Base-by-base conservation (phyloP, 2,113 vertebrate genomes). In the Cacatua alba region DNA sequence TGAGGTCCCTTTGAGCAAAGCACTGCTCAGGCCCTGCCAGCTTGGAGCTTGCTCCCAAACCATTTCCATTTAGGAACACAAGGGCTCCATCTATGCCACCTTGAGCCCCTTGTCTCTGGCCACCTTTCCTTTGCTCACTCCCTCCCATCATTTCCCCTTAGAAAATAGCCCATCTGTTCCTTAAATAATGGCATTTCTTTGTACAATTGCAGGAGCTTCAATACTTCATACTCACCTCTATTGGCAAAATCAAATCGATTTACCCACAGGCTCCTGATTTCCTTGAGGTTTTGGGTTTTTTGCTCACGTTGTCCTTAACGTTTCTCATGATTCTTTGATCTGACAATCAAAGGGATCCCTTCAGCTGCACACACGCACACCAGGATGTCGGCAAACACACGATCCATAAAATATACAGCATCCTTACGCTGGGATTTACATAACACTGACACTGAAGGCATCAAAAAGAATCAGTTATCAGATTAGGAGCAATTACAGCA, bases 381-480 rank as follows among this genome's bases (percentile, higher is more conserved):
- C 4, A 74, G 86, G 83, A 68, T 2, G 5, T 55, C n/a, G 1
- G 64, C 84, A 68, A 92, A 83, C 52, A 64, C 87, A 7, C 1
- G 5, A 69, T 52, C 94, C 91, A 53, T 67, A 81, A 96, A 96
- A 94, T 14, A 95, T 59, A 65, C 68, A 68, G 53, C 53, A 7
- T 80, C 78, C 75, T 17, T 72, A 63, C 10, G 1, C 59, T 7
- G 83, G 90, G 79, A 90, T 96, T 96, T 90, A 25, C 91, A 57
- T 25, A 86, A 57, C 19, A 6, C 71, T 25, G 63, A 44, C 82
- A 46, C 53, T 4, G 76, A 68, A 67, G 71, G 83, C 71, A 92
- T 95, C 88, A 92, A 74, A 95, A 67, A 53, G 94, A 97, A 94
- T 92, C 5, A 0, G 49, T 62, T 59, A 94, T 90, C 43, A 93